phyloP scores from a whole-genome alignment of 2,113 vertebrate species.

The Prunella himalayana region DNA sequence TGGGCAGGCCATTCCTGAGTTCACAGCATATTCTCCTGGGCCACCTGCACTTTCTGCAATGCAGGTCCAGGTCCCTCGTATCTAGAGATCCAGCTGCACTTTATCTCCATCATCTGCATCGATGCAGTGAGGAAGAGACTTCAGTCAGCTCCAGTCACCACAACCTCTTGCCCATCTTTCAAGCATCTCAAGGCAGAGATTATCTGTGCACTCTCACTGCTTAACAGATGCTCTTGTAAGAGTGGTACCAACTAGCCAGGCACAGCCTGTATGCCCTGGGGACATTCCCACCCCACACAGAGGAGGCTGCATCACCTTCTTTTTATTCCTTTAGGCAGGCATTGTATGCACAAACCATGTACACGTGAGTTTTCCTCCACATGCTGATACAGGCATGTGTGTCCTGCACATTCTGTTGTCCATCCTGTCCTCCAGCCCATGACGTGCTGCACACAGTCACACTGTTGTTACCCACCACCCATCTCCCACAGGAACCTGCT shows the following conservation, averaged over 20 bases:
- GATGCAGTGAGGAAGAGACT: not conserved
- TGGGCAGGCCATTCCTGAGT: not conserved
- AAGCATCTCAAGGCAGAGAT: not conserved
- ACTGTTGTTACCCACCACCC: not conserved
- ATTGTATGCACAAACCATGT: not conserved
- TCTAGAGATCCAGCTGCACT: not conserved
- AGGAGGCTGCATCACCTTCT: not conserved
- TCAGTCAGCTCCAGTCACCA: not conserved
- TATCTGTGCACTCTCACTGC: not conserved
- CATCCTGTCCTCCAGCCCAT: not conserved
- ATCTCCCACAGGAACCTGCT: not conserved
- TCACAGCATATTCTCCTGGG: not conserved
- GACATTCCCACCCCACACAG: not conserved
- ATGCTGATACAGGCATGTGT: accelerated
- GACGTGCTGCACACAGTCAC: accelerated
- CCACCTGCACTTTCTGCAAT: not conserved
- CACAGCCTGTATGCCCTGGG: not conserved
- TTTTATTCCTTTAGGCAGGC: not conserved
- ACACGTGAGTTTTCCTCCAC: not conserved
- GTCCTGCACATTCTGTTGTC: not conserved
- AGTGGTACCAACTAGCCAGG: not conserved
- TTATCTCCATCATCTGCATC: not conserved
- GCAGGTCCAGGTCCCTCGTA: not conserved
- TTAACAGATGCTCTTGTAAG: not conserved
- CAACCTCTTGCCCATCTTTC: not conserved